Evolutionary conservation across 1,140 invertebrate species (phyloP).

Genomic region (Neotoxoptera formosana): DNA sequence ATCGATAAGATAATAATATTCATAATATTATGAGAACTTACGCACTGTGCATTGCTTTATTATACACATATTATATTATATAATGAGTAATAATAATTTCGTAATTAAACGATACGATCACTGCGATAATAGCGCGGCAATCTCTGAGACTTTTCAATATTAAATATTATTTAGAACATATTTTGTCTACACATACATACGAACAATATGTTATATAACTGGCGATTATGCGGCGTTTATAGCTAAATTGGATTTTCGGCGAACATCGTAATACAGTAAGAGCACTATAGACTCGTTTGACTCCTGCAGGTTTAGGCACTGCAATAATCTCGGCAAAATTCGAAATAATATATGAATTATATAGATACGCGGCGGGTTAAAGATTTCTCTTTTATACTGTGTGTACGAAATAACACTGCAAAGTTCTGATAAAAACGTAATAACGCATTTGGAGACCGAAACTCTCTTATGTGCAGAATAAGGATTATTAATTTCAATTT

Average conservation of each 20-base stretch:
- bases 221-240: background rate
- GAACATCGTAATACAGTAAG: background rate
- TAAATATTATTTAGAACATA: background rate
- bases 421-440: background rate
- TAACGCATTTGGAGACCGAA: background rate
- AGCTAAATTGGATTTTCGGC: background rate
- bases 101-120: background rate
- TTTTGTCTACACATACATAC: background rate
- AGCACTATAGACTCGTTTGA: background rate
- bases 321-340: background rate
- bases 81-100: background rate
- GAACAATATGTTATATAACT: background rate
- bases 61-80: no score
- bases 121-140: background rate
- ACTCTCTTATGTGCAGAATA: background rate
- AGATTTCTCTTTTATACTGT: background rate
- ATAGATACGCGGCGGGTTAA: background rate
- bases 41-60: background rate
- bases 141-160: background rate
- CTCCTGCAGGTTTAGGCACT: background rate
- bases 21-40: background rate
- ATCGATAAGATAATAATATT: background rate
- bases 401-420: background rate
- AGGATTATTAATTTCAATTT: background rate
- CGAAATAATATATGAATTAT: constrained; percentile 3